phyloP scores from a whole-genome alignment of 1,140 invertebrate species.

The Physella acuta region DNA sequence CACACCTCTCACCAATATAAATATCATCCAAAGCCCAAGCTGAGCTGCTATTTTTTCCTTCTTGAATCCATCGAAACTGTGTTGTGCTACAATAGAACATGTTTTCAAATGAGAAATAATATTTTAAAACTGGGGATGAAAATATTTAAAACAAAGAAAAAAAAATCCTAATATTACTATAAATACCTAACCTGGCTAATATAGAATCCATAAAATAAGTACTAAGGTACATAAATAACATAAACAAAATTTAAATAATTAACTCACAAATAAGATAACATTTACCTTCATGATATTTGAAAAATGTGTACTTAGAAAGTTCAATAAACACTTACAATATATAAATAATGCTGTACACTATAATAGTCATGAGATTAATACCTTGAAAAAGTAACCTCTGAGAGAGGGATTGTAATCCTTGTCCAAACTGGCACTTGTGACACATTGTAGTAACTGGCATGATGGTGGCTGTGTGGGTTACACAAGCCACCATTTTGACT shows the following conservation, averaged over 20 bases:
- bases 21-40: constrained; percentile 62
- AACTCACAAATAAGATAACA: no score
- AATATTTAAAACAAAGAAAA: not conserved
- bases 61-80: constrained; percentile 61
- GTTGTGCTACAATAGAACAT: constrained; percentile 51
- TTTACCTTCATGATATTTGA: no score
- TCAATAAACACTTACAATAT: no score
- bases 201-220: no score
- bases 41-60: constrained; percentile 33
- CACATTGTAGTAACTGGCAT: constrained; percentile 53
- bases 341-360: no score
- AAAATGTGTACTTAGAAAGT: no score
- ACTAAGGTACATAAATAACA: no score
- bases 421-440: constrained; percentile 57
- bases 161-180: no score
- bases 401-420: constrained; percentile 56
- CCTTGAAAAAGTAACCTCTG: constrained; percentile 60
- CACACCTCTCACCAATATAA: constrained; percentile 60
- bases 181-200: no score
- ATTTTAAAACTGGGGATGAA: not conserved
- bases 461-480: constrained; percentile 56
- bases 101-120: not conserved
- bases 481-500: constrained; percentile 49
- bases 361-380: no score
- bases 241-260: no score